Percentiles rank a stretch among this genome's conserved stretches.
phyloP scores from a whole-genome alignment of 1,140 invertebrate species.

The Acromyrmex heyeri region DNA sequence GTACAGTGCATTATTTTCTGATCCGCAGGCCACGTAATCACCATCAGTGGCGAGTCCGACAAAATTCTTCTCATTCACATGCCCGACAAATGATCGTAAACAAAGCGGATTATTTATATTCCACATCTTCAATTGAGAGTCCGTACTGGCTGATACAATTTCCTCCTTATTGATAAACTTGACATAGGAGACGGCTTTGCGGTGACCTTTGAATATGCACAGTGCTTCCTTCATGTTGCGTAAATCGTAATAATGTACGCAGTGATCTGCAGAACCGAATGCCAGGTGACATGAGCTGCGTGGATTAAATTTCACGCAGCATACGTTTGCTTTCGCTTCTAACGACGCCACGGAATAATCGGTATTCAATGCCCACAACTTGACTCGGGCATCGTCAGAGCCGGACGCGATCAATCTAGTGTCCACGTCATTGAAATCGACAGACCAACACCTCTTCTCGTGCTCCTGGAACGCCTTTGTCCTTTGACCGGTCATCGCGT shows the following conservation, averaged over 20 bases:
- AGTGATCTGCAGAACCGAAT: conserved; percentile 98
- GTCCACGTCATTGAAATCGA: conserved; percentile 98
- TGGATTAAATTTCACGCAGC: conserved; percentile 98
- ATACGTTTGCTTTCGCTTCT: conserved; percentile 97
- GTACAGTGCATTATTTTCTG: conserved; percentile 98
- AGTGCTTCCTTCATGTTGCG: conserved; percentile 94
- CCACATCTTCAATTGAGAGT: conserved; percentile 98
- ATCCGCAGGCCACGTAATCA: conserved; percentile 97
- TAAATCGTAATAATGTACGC: conserved; percentile 98
- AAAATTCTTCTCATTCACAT: conserved; percentile 99
- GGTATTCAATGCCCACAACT: conserved; percentile 96
- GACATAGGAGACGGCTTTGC: conserved; percentile 98
- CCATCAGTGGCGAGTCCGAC: conserved; percentile 98
- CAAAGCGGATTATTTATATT: conserved; percentile 94
- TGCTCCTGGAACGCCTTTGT: conserved; percentile 95
- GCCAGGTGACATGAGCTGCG: conserved; percentile 94
- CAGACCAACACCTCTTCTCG: conserved; percentile 98
- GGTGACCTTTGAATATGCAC: conserved; percentile 95
- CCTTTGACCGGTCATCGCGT: conserved; percentile 93
- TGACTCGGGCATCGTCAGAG: conserved; percentile 97
- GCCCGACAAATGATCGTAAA: conserved; percentile 95
- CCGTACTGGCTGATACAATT: conserved; percentile 97
- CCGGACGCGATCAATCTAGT: conserved; percentile 96
- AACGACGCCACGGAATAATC: conserved; percentile 95
- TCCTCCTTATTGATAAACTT: conserved; percentile 97